Base-by-base conservation (phyloP, 2,888 invertebrate species). In the Drosophila neotestacea region DNA sequence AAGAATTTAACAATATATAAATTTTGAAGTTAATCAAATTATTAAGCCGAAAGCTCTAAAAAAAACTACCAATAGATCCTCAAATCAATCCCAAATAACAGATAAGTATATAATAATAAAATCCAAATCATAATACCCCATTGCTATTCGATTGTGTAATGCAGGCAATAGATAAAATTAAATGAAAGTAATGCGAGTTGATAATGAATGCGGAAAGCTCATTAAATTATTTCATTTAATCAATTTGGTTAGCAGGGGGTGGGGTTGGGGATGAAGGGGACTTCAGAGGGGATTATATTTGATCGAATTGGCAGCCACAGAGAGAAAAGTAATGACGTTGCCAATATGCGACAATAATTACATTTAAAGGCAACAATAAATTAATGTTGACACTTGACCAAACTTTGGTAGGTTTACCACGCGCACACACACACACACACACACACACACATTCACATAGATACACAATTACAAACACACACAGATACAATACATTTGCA, bases 141-240 rank as follows among this genome's bases (percentile, higher is more conserved):
- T 11, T 6, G 27, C 9, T 6, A 5, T 51, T 11, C 1, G 27
- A 22, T n/a, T 38, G 4, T 38, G 51, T 27, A 9, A 9, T 32
- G 34, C 10, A 11, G 32, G 51, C 51, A 51, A 32, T n/a, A 48
- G 13, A n/a, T 13, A 6, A 41, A 9, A 44, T 32, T 30, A 11
- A 54, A 54, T 36, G 13, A 32, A 16, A 2, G 27, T 27, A 44
- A 60, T 48, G 44, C 30, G 6, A 13, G 10, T 48, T 48, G 42
- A 56, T 68, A 58, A 75, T 58, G 50, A 32, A 75, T 50, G 62
- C 34, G 30, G 42, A 27, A 65, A 47, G 51, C 60, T 73, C 66
- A 70, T 77, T 59, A 67, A 68, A 70, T 65, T 42, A 77, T 60
- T 63, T 39, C 52, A 60, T 77, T 71, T 60, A 59, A 71, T 71